Percentiles rank a stretch among this genome's conserved stretches.
phyloP scores from a whole-genome alignment of 53 echinoderm and acorn worm species.

The Mesocentrotus franciscanus region DNA sequence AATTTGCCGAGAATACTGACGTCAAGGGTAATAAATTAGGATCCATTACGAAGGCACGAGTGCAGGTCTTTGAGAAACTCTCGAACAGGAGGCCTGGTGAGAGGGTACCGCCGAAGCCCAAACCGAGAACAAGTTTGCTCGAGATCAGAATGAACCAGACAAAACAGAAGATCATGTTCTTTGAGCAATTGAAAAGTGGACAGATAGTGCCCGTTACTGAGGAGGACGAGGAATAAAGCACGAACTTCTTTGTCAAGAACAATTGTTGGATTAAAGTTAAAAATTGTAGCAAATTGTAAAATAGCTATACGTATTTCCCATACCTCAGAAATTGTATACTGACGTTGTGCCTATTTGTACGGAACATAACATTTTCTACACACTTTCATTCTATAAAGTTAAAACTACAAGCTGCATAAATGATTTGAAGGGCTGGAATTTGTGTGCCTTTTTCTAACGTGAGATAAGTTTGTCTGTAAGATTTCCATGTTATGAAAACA shows the following conservation, averaged over 20 bases:
- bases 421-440: background rate
- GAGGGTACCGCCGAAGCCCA: constrained; percentile 54
- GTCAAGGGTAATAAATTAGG: background rate
- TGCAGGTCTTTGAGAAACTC: constrained; percentile 62
- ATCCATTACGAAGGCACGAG: constrained; percentile 50
- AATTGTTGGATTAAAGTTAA: background rate
- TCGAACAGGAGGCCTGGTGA: background rate
- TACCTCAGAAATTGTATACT: background rate
- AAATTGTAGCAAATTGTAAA: background rate
- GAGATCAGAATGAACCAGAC: constrained; percentile 63
- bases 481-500: background rate
- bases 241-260: background rate
- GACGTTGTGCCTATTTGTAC: background rate
- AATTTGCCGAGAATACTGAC: background rate
- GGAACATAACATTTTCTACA: background rate
- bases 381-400: background rate
- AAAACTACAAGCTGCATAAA: background rate
- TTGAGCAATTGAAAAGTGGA: constrained; percentile 59
- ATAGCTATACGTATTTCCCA: background rate
- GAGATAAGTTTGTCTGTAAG: background rate
- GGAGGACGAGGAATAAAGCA: constrained; percentile 10
- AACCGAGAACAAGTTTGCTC: constrained; percentile 50
- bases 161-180: constrained; percentile 60
- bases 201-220: background rate
- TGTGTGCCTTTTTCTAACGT: background rate